A percentile compares a stretch with the other conserved stretches of the same genome.
phyloP scores from a whole-genome alignment of 2,888 invertebrate genomes.

The Drosophila ustulata region DNA sequence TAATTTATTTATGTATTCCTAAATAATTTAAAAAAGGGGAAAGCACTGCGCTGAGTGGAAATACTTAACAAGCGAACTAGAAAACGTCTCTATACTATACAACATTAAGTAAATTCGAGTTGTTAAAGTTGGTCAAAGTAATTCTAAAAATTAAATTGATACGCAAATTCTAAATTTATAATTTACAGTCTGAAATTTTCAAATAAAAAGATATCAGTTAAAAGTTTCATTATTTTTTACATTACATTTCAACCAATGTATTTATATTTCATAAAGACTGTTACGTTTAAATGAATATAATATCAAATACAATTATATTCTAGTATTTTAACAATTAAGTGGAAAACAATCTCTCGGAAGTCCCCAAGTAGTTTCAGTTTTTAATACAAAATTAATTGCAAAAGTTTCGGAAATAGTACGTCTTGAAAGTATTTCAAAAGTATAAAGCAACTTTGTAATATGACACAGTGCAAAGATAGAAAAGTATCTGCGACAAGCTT shows the following conservation, averaged over 20 bases:
- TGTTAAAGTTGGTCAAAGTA: background rate
- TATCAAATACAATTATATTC: too few species aligned
- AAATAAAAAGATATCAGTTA: too few species aligned
- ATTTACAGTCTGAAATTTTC: too few species aligned
- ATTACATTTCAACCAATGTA: too few species aligned
- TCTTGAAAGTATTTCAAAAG: background rate
- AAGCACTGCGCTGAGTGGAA: too few species aligned
- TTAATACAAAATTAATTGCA: slow-evolving; percentile 1
- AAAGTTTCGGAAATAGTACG: background rate
- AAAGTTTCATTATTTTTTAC: too few species aligned
- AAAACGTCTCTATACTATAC: background rate
- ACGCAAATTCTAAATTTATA: background rate
- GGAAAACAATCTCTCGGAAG: background rate
- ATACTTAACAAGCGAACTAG: background rate
- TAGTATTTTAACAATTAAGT: background rate
- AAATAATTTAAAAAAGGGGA: too few species aligned
- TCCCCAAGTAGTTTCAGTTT: background rate
- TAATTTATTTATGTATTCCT: too few species aligned
- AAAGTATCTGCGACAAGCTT: background rate
- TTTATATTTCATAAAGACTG: too few species aligned
- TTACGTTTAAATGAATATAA: too few species aligned
- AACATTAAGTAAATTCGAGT: background rate
- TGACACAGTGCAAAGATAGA: background rate
- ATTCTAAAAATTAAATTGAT: background rate
- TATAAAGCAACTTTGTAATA: background rate